phyloP scores from a whole-genome alignment of 2,888 invertebrate genomes.

The Gandaritis pyraliata region DNA sequence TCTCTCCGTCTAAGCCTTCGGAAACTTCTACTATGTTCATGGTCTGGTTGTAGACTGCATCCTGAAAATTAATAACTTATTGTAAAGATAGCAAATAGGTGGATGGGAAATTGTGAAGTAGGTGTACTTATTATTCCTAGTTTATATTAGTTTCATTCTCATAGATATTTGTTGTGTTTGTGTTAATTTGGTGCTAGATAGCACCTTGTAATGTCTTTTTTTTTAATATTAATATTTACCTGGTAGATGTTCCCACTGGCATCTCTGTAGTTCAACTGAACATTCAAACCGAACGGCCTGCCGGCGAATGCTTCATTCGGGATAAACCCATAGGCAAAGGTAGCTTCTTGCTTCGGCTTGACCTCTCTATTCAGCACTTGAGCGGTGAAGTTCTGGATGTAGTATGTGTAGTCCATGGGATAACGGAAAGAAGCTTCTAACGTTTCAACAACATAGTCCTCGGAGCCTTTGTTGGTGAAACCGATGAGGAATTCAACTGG shows the following conservation, averaged over 20 bases:
- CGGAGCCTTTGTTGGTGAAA: constrained; percentile 96
- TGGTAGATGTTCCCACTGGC: constrained; percentile 84
- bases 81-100: too few relatives aligned
- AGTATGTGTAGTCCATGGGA: constrained; percentile 99
- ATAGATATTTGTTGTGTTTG: too few relatives aligned
- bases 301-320: constrained; percentile 98
- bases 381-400: constrained; percentile 99
- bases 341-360: constrained; percentile 95
- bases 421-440: constrained; percentile 99
- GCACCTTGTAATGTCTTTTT: too few relatives aligned
- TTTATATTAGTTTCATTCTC: too few relatives aligned
- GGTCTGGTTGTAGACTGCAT: constrained; percentile 99
- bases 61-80: constrained; percentile 80
- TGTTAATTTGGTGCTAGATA: too few relatives aligned
- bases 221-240: constrained; percentile 63
- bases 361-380: constrained; percentile 94
- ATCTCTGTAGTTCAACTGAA: constrained; percentile 96
- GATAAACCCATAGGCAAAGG: constrained; percentile 96
- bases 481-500: constrained; percentile 98
- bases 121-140: too few relatives aligned
- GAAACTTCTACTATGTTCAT: constrained; percentile 97
- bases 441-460: constrained; percentile 95
- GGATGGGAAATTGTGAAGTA: neutral
- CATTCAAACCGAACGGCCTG: constrained; percentile 97
- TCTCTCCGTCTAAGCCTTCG: constrained; percentile 98